Evolutionary conservation across 2,797 vertebrate species (phyloP).

Genomic region (Acomys russatus): DNA sequence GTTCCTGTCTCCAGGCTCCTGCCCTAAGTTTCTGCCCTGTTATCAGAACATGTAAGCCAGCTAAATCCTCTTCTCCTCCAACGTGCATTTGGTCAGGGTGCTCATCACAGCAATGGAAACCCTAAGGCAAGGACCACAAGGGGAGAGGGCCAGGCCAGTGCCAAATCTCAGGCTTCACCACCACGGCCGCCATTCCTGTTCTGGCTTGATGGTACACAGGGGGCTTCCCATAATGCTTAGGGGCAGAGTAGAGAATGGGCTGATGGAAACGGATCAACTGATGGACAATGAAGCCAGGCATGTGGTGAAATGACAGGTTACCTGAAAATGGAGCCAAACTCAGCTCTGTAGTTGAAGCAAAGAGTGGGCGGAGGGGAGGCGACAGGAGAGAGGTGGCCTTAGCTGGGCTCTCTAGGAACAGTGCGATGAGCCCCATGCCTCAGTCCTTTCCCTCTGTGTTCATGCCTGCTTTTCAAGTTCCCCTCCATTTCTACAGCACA

Average conservation of each 20-base stretch:
- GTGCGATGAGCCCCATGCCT: too few species aligned
- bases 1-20: neutral
- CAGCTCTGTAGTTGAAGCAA: neutral
- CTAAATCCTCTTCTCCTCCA: neutral
- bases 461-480: too few species aligned
- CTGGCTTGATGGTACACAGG: neutral
- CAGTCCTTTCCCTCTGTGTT: neutral
- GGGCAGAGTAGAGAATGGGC: neutral
- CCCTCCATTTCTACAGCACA: neutral
- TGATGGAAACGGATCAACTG: neutral
- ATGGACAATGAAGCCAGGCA: neutral
- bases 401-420: neutral
- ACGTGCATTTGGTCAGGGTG: neutral
- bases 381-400: neutral
- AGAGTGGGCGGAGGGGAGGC: neutral
- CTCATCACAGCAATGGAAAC: neutral
- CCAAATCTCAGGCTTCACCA: neutral
- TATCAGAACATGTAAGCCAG: neutral
- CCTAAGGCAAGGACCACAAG: neutral
- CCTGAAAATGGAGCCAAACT: neutral
- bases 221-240: neutral
- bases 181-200: accelerated
- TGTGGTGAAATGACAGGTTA: neutral
- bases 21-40: neutral
- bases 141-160: too few species aligned